These are phyloP conservation scores for Machimus atricapillus DNA, from an alignment of 2,888 invertebrate genomes.

Conservation along the genomic window DNA sequence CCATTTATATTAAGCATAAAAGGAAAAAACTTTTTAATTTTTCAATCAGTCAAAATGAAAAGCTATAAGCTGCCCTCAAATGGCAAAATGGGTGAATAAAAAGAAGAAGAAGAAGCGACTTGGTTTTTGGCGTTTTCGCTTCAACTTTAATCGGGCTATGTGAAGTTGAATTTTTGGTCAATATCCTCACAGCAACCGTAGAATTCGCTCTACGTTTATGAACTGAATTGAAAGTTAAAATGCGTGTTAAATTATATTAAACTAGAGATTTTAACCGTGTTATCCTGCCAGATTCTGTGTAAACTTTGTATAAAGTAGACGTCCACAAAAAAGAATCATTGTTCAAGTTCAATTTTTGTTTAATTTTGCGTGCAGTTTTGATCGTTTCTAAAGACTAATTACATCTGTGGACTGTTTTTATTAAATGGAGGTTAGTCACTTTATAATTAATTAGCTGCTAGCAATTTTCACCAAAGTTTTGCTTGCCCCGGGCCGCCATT, in stretches of 20 bases:
- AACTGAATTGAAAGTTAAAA: not conserved
- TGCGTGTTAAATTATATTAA: not conserved
- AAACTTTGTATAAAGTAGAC: not conserved
- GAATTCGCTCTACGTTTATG: not conserved
- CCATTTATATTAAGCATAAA: not conserved
- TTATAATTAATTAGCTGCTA: not conserved
- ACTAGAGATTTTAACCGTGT: not conserved
- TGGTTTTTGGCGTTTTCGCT: conserved; percentile 3
- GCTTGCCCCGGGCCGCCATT: not conserved
- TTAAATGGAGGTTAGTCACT: not conserved
- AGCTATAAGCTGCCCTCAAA: not conserved
- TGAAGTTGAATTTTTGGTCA: not conserved
- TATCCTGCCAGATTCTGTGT: not conserved
- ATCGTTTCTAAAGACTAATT: not conserved
- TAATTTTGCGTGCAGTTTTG: not conserved
- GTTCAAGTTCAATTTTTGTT: not conserved
- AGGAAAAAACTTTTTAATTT: not conserved
- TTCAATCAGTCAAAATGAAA: not conserved
- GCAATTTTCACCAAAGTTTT: not conserved
- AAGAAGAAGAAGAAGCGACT: not conserved
- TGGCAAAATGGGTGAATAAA: not conserved
- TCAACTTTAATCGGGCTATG: not conserved
- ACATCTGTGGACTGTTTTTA: not conserved
- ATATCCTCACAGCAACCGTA: not conserved
- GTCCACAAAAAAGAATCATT: not conserved